Base-by-base conservation (phyloP, 2,113 vertebrate genomes). In the Myrmecobius fasciatus region DNA sequence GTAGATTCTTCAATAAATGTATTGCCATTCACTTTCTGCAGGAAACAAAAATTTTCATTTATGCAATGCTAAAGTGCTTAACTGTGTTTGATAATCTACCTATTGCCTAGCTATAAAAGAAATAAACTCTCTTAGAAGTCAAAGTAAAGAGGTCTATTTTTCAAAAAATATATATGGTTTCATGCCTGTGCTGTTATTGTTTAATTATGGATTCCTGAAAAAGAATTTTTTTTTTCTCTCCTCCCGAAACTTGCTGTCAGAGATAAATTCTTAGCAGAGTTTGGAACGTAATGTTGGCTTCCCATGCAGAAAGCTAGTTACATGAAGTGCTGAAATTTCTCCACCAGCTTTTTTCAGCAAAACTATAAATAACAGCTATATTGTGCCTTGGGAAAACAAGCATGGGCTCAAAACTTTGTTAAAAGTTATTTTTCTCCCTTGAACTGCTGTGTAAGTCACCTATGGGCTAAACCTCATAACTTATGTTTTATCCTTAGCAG, bases 351-450 rank as follows among this genome's bases (percentile, higher is more conserved):
- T 98, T 83, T 98, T 93, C 95, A 96, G 60, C 60, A 95, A 95
- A 98, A 97, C 94, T 97, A 97, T 92, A 98, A 96, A 97, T 97
- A 97, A 95, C 8, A 92, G 94, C 93, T 97, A 89, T 96, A 92
- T 95, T 95, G 93, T 95, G 91, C 89, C 94, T 96, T 96, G 8
- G 24, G 94, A 98, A 98, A 98, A 97, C 52, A 96, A 97, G 3
- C 25, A 91, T 0, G 17, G 56, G 53, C 95, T 96, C 43, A 93
- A 97, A 96, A 97, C 94, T 98, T 53, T 97, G 97, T 97, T 98
- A 95, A 97, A 98, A 97, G 51, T 88, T 96, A 92, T 96, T 95
- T 52, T 90, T 26, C 26, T 54, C 93, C 88, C 90, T 95, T 97
- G 94, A 95, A 92, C 51, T 98, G 49, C 52, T 96, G 1, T 93